Evolutionary conservation across 2,797 vertebrate species (phyloP).

Genomic region (Perodicticus potto): DNA sequence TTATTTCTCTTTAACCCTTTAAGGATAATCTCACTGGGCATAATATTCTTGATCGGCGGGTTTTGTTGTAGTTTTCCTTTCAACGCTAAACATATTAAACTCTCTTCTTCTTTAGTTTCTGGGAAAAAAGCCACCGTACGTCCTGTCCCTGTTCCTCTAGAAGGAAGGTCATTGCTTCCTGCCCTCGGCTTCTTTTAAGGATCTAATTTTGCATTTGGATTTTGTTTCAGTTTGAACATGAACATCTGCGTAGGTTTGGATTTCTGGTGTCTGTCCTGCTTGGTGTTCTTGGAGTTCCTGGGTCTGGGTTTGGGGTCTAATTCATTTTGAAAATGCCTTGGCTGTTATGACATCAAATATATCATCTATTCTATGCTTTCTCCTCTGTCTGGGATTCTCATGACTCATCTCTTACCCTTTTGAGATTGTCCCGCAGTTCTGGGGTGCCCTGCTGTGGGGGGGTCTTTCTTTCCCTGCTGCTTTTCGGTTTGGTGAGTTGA

Average conservation of each 20-base stretch:
- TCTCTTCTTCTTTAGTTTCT: neutral
- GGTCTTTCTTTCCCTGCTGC: neutral
- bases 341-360: neutral
- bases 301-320: neutral
- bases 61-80: slow-evolving; percentile 14
- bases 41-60: neutral
- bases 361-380: neutral
- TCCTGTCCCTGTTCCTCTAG: neutral
- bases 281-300: neutral
- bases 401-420: neutral
- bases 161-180: neutral
- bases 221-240: neutral
- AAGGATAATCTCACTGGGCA: slow-evolving; percentile 1
- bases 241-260: neutral
- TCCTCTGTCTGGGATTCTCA: neutral
- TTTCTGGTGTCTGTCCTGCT: neutral
- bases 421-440: neutral
- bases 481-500: neutral
- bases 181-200: neutral
- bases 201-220: neutral
- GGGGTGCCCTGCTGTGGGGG: neutral
- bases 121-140: neutral
- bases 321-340: neutral
- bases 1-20: neutral
- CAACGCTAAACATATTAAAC: neutral